Conservation (phyloP, 2,888 invertebrate species). For the Leucozona laternaria region DNA sequence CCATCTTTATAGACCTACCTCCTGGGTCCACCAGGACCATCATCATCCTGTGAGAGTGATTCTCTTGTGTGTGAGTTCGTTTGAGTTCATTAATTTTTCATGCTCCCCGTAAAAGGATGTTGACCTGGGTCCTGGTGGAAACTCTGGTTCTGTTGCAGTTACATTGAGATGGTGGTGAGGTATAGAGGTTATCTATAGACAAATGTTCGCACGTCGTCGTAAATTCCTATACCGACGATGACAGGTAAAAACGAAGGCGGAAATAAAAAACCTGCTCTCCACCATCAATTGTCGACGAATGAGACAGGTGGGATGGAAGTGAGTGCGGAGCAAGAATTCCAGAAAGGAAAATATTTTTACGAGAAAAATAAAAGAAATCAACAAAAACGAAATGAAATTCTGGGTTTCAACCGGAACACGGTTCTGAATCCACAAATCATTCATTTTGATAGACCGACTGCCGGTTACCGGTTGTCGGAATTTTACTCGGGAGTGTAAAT, state of each 20-base stretch:
- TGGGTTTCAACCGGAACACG: conserved; percentile 48
- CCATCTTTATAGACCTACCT: conserved; percentile 25
- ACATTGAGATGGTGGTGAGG: neutral
- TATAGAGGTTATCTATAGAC: conserved; percentile 1
- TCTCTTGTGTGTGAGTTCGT: conserved; percentile 42
- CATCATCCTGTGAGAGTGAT: conserved; percentile 13
- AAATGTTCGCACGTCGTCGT: conserved; percentile 63
- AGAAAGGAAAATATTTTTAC: conserved; percentile 57
- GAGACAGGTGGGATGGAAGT: conserved; percentile 26
- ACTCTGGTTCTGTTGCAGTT: conserved; percentile 20
- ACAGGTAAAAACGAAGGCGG: conserved; percentile 36
- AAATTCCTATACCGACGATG: conserved; percentile 36
- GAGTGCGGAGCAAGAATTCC: conserved; percentile 11
- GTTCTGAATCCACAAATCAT: conserved; percentile 52
- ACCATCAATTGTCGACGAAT: conserved; percentile 52
- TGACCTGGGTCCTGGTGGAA: conserved; percentile 44
- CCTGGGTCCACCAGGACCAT: neutral
- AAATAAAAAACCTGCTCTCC: conserved; percentile 46
- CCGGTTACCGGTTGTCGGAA: conserved; percentile 9
- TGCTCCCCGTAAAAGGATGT: conserved; percentile 50
- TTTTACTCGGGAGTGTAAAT: conserved; percentile 20
- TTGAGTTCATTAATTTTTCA: conserved; percentile 65
- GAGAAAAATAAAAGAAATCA: conserved; percentile 42
- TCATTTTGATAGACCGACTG: conserved; percentile 56
- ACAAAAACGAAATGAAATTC: conserved; percentile 41